phyloP scores from a whole-genome alignment of 2,888 invertebrate genomes.

The Watsonalla binaria region DNA sequence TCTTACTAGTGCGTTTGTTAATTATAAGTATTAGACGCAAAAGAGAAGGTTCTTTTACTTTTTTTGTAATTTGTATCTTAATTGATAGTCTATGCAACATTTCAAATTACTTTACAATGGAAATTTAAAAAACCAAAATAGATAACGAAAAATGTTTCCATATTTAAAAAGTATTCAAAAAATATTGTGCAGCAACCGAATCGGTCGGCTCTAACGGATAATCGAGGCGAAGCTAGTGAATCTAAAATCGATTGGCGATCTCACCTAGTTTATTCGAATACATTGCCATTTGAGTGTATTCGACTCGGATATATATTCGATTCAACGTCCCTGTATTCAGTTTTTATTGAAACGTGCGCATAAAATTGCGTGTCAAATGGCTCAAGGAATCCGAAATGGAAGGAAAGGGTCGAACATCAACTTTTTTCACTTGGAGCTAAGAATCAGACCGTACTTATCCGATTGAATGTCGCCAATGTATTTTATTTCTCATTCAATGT shows the following conservation, averaged over 20 bases:
- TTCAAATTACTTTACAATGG: too few relatives aligned
- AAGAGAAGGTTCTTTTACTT: too few relatives aligned
- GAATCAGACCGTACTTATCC: constrained; percentile 42
- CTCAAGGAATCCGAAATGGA: constrained; percentile 38
- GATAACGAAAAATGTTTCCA: background rate
- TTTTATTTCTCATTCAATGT: constrained; percentile 31
- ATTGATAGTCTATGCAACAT: too few relatives aligned
- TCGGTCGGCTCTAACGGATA: background rate
- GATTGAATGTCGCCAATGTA: constrained; percentile 31
- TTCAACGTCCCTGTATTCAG: constrained; percentile 42
- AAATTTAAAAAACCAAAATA: too few relatives aligned
- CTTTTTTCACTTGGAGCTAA: constrained; percentile 23
- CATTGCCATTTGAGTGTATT: constrained; percentile 12
- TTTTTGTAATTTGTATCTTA: too few relatives aligned
- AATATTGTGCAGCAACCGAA: background rate
- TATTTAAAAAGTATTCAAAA: background rate
- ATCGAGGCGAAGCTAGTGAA: background rate
- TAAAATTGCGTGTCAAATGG: constrained; percentile 58
- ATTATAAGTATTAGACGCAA: too few relatives aligned
- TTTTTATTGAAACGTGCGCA: constrained; percentile 55
- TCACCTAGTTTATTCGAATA: constrained; percentile 7
- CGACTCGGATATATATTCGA: constrained; percentile 20
- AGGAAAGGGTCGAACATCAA: constrained; percentile 11
- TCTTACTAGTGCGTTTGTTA: too few relatives aligned
- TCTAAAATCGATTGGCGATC: background rate